Percentiles rank a stretch among this genome's conserved stretches.
Evolutionary conservation across 2,797 vertebrate species (phyloP).

Genomic region (Orientallactaga sibirica): DNA sequence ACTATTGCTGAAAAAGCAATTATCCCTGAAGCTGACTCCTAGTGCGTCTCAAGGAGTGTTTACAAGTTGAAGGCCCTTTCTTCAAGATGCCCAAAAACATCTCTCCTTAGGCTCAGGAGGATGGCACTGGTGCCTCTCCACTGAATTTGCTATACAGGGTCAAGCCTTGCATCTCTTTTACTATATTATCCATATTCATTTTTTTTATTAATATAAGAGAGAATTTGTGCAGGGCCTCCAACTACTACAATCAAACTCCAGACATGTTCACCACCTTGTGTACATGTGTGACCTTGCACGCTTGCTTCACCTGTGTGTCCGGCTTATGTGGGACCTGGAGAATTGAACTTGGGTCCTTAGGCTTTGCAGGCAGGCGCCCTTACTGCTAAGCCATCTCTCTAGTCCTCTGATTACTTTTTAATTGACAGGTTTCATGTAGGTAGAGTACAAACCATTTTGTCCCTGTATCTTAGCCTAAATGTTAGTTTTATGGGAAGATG

Average conservation of each 20-base stretch:
- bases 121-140: not conserved
- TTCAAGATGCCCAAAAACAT: not conserved
- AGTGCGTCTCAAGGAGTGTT: slow-evolving; percentile 10
- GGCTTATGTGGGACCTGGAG: too few species aligned
- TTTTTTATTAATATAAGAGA: too few species aligned
- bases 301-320: too few species aligned
- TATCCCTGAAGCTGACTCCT: not conserved
- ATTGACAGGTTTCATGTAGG: not conserved
- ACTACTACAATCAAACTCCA: too few species aligned
- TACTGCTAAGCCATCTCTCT: too few species aligned
- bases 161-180: not conserved
- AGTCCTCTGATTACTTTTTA: not conserved
- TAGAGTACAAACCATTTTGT: not conserved
- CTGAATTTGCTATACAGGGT: not conserved
- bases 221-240: too few species aligned
- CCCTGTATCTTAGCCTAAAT: slow-evolving; percentile 35
- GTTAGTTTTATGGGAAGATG: not conserved
- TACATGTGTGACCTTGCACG: too few species aligned
- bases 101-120: not conserved
- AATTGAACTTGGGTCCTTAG: too few species aligned
- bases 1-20: not conserved
- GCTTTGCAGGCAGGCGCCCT: too few species aligned
- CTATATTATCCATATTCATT: not conserved
- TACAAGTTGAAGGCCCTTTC: not conserved
- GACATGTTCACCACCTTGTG: too few species aligned